phyloP scores from a whole-genome alignment of 2,888 invertebrate species.

The Dasypogon diadema region DNA sequence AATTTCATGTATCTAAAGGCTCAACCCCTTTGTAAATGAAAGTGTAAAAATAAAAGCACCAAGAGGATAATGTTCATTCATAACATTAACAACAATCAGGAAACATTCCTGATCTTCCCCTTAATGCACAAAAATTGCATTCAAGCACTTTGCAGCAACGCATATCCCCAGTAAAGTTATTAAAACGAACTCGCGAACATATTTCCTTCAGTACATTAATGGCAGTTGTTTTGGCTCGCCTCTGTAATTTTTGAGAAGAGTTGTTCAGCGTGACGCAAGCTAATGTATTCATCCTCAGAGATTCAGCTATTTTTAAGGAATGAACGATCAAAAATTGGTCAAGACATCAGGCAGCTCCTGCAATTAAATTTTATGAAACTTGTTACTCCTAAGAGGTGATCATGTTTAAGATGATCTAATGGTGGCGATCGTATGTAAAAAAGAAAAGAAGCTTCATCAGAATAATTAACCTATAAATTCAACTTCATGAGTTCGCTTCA shows the following conservation, averaged over 20 bases:
- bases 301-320: not conserved
- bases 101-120: not conserved
- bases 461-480: not conserved
- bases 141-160: not conserved
- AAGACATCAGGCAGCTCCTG: not conserved
- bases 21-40: no score
- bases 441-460: not conserved
- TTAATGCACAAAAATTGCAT: not conserved
- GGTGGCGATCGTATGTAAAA: not conserved
- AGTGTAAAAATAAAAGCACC: no score
- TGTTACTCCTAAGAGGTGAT: constrained; percentile 9
- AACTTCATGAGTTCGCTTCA: no score
- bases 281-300: constrained; percentile 5
- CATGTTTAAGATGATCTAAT: constrained; percentile 15
- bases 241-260: not conserved
- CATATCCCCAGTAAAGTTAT: not conserved
- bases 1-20: no score
- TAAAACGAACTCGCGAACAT: not conserved
- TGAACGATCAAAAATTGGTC: not conserved
- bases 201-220: not conserved
- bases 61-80: not conserved
- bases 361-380: constrained; percentile 34
- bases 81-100: not conserved
- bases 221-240: no score
- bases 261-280: not conserved